Evolutionary conservation across 1,140 invertebrate genomes (phyloP), one percentile per base, ranked within the genome.

Genomic region (Bicyclus anynana): DNA sequence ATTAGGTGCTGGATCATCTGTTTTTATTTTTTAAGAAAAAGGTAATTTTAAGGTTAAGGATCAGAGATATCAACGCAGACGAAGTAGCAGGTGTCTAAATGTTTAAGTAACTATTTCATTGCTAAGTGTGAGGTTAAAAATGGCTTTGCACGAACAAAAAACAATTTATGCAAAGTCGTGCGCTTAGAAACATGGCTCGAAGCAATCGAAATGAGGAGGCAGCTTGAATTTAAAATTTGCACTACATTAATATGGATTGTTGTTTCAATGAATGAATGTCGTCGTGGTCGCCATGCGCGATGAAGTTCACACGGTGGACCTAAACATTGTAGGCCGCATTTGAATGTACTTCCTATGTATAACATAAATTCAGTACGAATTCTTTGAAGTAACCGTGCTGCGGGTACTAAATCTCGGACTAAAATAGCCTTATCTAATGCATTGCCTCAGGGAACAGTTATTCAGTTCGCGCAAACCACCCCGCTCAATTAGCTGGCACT

Each of bases 141-240:
- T 75, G 69, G 74, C 70, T 74, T 72, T 78, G 74, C 77, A 81
- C 63, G 72, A 76, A 74, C 69, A 76, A 80, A 84, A 75, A 80
- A 82, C 72, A 75, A 75, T 66, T 82, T 84, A 84, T 85, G 77
- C 82, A 84, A 81, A 87, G 80, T 81, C 79, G 79, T 81, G 80
- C 74, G 81, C 75, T 81, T 84, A 84, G 80, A 62, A 75, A 84
- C 77, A 87, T 72, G 74, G 64, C 49, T 64, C 70, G 71, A 77
- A 69, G 75, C 72, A 79, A 85, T 82, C 81, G 80, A 86, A 80
- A 76, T 72, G 75, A 79, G 65, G 80, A 80, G 76, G 51, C 76
- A 78, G 74, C 81, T 69, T 88, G 85, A 88, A 88, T 88, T 85
- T 77, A 81, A 88, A 88, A 86, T 88, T 84, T 88, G 81, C 77